Evolutionary conservation across 2,113 vertebrate species (phyloP), one percentile per base, ranked within the genome.

Genomic region (Lanius collurio): DNA sequence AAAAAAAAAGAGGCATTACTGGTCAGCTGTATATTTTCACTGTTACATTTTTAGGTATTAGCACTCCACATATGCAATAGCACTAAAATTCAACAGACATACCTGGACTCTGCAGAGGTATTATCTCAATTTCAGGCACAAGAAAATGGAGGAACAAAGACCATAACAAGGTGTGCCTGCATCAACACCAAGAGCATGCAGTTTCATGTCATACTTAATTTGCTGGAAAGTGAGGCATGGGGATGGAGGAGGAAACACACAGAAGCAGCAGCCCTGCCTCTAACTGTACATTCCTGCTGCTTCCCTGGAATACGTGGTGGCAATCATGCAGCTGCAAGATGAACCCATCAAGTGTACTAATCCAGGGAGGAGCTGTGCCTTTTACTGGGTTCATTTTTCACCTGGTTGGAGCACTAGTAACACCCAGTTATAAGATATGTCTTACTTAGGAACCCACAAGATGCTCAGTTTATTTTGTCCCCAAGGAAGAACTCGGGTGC

Each of bases 131-230:
- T 89, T 78, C 80, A 82, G 8, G 15, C 65, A 75, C 17, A 69
- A 57, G 55, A 83, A 93, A 91, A 93, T 10, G 18, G 11, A 89
- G 59, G 63, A 55, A 73, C 65, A 84, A 87, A 84, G 89, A 60
- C 39, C 15, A 2, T 19, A 89, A 69, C 9, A 39, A 88, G 89
- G 82, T 35, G 89, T 44, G 77, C 27, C 67, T 59, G 47, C 17
- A 24, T 55, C 55, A 94, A 78, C 33, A 83, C 5, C 39, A 59
- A 76, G 49, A 60, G 49, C 83, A 28, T n/a, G 70, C 0, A 0
- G 57, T 33, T 94, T 87, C 86, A 75, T 11, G 31, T 57, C 70
- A 39, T 49, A 42, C 20, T 74, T 68, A 74, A 92, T 59, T 60
- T 39, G 35, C 76, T 70, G 33, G 33, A 83, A 88, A 74, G 27